Base-by-base conservation (phyloP, 1,140 invertebrate species). In the Bombus fervidus region DNA sequence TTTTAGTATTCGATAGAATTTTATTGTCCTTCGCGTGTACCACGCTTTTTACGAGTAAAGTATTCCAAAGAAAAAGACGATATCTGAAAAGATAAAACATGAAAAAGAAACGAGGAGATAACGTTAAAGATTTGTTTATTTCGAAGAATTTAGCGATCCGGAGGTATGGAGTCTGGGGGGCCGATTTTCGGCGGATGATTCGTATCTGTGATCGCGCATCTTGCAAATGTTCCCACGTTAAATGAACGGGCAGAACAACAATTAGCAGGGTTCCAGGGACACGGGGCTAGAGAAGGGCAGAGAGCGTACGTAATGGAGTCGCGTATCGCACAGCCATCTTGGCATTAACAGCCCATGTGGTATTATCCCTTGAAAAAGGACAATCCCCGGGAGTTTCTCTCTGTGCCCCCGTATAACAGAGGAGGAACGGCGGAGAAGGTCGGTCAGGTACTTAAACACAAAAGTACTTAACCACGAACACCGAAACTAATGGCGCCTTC, bases 311-410 rank as follows among this genome's bases (percentile, higher is more conserved):
- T 87, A 89, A 89, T 89, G 89, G 89, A 90, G 88, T 76, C 78
- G 85, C 79, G 82, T 90, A 89, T 91, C 87, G 66, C 76, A 62
- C 83, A 31, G 87, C 86, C 85, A 91, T 91, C 89, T 91, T 91
- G 82, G 89, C 81, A 90, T 82, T 91, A 89, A 87, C 90, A 57
- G 85, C 66, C 87, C 81, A 83, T 81, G 62, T 41, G 68, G 86
- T 85, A 90, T 90, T 91, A 88, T 90, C 87, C 89, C 43, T 82
- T 39, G 68, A 78, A 80, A 88, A 87, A 89, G 87, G 81, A 78
- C 89, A 89, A 80, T 88, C 79, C 78, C 47, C 64, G 68, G 66
- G 69, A 41, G 64, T 76, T 86, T 62, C 37, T 39, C 37, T 39
- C 13, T 69, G 43, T 68, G 59, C 43, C 34, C 15, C 34, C 34